Conservation (phyloP, 37 sponge, comb jelly and placozoan species). For the Theonella swinhoei region DNA sequence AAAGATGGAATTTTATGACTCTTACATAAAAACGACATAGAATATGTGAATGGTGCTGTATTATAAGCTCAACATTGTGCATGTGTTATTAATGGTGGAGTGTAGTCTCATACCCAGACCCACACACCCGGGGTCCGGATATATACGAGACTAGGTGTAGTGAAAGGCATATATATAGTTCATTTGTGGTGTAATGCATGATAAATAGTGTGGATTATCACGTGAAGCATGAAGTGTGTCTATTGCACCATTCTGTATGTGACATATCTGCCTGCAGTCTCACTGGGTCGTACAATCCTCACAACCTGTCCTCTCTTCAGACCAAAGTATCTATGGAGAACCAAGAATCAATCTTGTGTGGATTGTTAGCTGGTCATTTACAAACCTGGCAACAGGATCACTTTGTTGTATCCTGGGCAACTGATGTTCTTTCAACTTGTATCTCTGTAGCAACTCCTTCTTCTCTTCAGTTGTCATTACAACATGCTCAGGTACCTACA, state of each 20-base stretch:
- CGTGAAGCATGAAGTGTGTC: no score
- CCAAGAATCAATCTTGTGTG: neutral
- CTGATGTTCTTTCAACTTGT: constrained; percentile 96
- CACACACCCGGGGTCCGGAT: neutral
- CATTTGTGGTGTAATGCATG: no score
- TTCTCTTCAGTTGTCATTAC: constrained; percentile 98
- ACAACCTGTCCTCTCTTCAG: constrained; percentile 98
- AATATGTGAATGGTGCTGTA: no score
- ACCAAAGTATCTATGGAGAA: constrained; percentile 74
- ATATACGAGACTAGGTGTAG: neutral
- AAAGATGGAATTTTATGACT: no score
- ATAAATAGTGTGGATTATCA: no score
- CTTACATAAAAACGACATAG: no score
- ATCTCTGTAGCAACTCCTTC: constrained; percentile 89
- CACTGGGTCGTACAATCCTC: constrained; percentile 91
- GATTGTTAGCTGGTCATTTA: neutral
- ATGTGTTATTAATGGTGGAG: no score
- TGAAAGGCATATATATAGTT: neutral
- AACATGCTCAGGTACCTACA: constrained; percentile 93
- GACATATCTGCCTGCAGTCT: constrained; percentile 97
- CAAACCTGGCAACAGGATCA: constrained; percentile 91
- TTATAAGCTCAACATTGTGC: no score
- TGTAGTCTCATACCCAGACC: no score
- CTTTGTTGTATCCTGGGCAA: constrained; percentile 94
- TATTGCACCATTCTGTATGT: constrained; percentile 97